Conservation (phyloP, 2,797 vertebrate species). For the Hozukius guyotensis region DNA sequence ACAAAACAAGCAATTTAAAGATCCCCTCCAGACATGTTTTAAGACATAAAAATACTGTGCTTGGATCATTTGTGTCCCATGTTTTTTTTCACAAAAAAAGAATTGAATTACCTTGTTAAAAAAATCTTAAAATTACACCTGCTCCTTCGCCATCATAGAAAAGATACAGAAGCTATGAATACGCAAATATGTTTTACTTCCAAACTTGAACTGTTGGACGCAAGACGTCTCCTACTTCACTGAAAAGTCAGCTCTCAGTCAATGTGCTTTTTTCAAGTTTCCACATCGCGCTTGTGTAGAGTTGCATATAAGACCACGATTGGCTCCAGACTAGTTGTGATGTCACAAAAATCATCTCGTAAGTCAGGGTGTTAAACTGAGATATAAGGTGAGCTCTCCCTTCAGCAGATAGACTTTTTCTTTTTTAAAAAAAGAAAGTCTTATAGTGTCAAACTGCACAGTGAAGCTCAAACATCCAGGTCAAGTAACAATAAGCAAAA, state of each 20-base stretch:
- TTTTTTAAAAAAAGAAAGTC: neutral
- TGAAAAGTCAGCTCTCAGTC: neutral
- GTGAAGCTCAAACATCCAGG: too few relatives aligned
- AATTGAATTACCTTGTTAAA: neutral
- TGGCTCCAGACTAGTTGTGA: neutral
- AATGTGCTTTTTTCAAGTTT: neutral
- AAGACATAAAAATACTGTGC: neutral
- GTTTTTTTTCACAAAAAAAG: neutral
- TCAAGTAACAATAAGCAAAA: neutral
- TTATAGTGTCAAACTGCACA: too few relatives aligned
- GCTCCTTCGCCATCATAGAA: neutral
- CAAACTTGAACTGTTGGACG: neutral
- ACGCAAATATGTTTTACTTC: neutral
- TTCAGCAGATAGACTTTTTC: neutral
- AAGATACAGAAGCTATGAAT: neutral
- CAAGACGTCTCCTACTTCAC: neutral
- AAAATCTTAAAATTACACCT: neutral
- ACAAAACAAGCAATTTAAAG: neutral
- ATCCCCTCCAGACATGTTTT: neutral
- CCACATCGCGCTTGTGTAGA: neutral
- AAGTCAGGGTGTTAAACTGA: neutral
- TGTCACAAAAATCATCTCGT: neutral
- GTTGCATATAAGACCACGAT: neutral
- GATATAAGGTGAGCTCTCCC: neutral
- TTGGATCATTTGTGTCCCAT: neutral